Conservation (phyloP, 37 sponge, comb jelly and placozoan species). For the Beroe forskalii region DNA sequence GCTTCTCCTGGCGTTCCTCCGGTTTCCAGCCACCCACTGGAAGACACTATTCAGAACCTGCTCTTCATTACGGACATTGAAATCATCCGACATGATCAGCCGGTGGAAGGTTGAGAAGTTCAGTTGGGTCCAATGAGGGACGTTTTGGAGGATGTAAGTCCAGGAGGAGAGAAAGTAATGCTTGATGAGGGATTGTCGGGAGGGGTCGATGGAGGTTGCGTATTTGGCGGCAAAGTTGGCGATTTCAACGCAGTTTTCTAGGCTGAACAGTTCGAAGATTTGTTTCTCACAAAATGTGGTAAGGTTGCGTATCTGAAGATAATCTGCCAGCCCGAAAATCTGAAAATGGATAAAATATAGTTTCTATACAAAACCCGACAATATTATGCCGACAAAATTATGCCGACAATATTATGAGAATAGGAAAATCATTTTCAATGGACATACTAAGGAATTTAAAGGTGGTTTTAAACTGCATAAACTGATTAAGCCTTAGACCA, state of each 20-base stretch:
- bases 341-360: not conserved
- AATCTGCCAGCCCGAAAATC: conserved; percentile 28
- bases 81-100: conserved; percentile 31
- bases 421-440: no score
- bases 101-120: not conserved
- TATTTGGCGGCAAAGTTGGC: conserved; percentile 14
- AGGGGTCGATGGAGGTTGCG: not conserved
- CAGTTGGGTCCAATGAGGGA: not conserved
- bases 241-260: conserved; percentile 10
- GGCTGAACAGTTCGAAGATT: not conserved
- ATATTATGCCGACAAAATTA: not conserved
- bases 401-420: no score
- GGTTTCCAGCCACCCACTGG: not conserved
- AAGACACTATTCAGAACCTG: not conserved
- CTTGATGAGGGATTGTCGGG: not conserved
- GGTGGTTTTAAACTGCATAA: no score
- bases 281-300: not conserved
- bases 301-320: conserved; percentile 7
- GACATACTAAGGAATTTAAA: no score
- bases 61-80: conserved; percentile 19
- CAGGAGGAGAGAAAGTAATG: not conserved
- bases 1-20: not conserved
- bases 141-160: not conserved
- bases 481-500: no score
- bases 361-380: not conserved